Percentiles rank a stretch among this genome's conserved stretches.
Conservation (phyloP, 2,888 invertebrate species). For the Megamerina dolium region DNA sequence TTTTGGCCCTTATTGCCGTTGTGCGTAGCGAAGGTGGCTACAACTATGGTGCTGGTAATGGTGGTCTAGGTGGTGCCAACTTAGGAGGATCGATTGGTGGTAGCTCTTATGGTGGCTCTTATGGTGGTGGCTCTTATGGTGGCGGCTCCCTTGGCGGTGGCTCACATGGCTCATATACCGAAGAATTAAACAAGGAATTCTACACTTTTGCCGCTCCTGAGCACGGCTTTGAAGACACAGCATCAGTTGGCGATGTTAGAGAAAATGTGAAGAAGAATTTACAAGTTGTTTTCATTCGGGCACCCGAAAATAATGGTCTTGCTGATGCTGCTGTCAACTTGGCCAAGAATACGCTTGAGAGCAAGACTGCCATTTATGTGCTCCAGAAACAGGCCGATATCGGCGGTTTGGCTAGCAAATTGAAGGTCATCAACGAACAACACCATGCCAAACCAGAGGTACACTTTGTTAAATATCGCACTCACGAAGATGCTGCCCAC, state of each 20-base stretch:
- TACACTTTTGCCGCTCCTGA: constrained; percentile 34
- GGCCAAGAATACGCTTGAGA: constrained; percentile 29
- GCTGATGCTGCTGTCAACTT: constrained; percentile 32
- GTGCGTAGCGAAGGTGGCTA: constrained; percentile 29
- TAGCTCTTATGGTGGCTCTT: background rate
- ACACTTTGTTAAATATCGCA: constrained; percentile 40
- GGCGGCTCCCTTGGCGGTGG: constrained; percentile 3
- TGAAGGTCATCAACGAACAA: constrained; percentile 27
- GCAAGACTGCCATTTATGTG: constrained; percentile 41
- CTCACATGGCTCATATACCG: constrained; percentile 11
- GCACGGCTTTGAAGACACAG: constrained; percentile 30
- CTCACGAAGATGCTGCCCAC: constrained; percentile 35
- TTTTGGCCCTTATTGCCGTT: constrained; percentile 27
- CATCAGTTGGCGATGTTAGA: constrained; percentile 19
- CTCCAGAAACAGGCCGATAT: constrained; percentile 36
- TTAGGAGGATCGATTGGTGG: no score
- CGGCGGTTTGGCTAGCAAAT: constrained; percentile 26
- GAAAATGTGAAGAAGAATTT: constrained; percentile 28
- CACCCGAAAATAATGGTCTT: constrained; percentile 33
- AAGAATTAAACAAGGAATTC: constrained; percentile 30
- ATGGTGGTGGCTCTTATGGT: background rate
- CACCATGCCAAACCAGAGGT: constrained; percentile 37
- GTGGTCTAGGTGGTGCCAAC: constrained; percentile 1
- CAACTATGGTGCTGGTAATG: constrained; percentile 24
- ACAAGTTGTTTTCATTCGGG: constrained; percentile 38